These are phyloP conservation scores for Anoncus sp. DNA, from an alignment of 2,888 invertebrate species.

Conservation along the genomic window DNA sequence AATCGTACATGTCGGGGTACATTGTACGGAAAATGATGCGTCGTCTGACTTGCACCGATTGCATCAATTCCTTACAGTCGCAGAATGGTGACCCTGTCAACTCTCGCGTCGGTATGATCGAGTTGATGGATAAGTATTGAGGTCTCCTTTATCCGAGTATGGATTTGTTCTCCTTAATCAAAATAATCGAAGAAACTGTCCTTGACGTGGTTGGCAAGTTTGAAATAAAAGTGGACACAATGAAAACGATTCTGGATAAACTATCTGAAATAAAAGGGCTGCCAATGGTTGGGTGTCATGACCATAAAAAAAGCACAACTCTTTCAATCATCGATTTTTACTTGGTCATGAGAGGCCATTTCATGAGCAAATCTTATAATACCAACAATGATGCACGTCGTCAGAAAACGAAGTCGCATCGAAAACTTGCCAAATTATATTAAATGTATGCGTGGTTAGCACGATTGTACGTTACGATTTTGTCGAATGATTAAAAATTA, in stretches of 20 bases:
- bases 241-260: slow-evolving; percentile 24
- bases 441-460: no score
- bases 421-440: neutral
- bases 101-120: neutral
- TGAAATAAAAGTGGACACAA: slow-evolving; percentile 11
- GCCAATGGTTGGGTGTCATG: slow-evolving; percentile 16
- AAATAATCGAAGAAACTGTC: slow-evolving; percentile 25
- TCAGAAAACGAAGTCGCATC: neutral
- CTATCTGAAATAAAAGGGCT: neutral
- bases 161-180: slow-evolving; percentile 11
- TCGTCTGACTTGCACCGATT: neutral
- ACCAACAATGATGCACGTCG: slow-evolving; percentile 3
- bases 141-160: slow-evolving; percentile 39
- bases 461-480: no score
- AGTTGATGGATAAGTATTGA: slow-evolving; percentile 16
- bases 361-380: slow-evolving; percentile 23
- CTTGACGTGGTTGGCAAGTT: slow-evolving; percentile 24
- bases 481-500: no score
- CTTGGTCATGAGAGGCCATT: slow-evolving; percentile 29
- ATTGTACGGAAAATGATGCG: slow-evolving; percentile 33
- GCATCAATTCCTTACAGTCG: neutral
- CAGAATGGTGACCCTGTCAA: neutral
- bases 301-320: slow-evolving; percentile 16
- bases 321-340: slow-evolving; percentile 21
- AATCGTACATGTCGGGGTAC: slow-evolving; percentile 52